Evolutionary conservation across 2,888 invertebrate genomes (phyloP), one percentile per base, ranked within the genome.

Genomic region (Chouioia cunea): DNA sequence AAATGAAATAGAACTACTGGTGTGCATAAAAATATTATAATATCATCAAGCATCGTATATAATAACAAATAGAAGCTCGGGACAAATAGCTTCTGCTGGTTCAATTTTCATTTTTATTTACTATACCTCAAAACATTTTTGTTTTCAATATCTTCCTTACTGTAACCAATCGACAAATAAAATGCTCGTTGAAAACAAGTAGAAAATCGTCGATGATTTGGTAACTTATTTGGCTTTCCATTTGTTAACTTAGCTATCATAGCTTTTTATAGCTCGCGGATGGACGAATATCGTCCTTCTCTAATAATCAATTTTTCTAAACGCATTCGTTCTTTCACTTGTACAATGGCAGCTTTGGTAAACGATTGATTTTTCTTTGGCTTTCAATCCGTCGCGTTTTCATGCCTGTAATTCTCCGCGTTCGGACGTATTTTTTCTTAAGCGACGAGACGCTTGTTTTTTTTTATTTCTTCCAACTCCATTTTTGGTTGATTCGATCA

Each of bases 1-100:
- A 79, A 79, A 82, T 79, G 79, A 80, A 78, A 80, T 74, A 79
- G 81, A 82, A 79, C 81, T 79, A 80, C 78, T 76, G 79, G 77
- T 78, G 77, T 79, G 80, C 83, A 84, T 85, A 83, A 84, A 85
- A 84, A 84, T 84, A 84, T 83, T 80, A 83, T 83, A 84, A 83
- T 84, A 84, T 83, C 77, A 80, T 83, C 80, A 84, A 84, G 84
- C 83, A 83, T 84, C 76, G 80, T 82, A 80, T 70, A 59, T 83
- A 80, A 80, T 84, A 84, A 84, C 84, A 84, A 84, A 84, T 83
- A 78, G 83, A 84, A 85, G 85, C 84, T 84, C 83, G 82, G 82
- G 82, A 83, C 81, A 84, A 80, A 83, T 80, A 78, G 73, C 73
- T 77, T 75, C 57, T 76, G 72, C 62, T 67, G 74, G 59, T 65